phyloP scores from a whole-genome alignment of 2,888 invertebrate species.

The Ophion obscuratus region DNA sequence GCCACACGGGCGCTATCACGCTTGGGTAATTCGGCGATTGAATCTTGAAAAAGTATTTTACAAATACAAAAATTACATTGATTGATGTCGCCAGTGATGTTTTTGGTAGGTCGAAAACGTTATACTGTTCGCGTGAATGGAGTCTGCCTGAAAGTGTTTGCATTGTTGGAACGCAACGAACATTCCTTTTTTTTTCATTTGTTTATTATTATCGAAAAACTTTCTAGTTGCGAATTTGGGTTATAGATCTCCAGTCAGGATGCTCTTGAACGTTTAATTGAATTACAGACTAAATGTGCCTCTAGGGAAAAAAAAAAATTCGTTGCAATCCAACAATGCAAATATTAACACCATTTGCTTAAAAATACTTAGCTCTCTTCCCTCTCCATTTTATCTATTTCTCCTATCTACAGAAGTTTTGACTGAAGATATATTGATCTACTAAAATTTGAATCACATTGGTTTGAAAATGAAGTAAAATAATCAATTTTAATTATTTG shows the following conservation, averaged over 20 bases:
- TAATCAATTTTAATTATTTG: too few relatives aligned
- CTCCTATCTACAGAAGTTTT: too few relatives aligned
- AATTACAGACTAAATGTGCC: background rate
- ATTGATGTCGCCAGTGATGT: background rate
- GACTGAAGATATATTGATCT: too few relatives aligned
- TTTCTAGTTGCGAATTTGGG: background rate
- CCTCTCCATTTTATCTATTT: too few relatives aligned
- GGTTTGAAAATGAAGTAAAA: too few relatives aligned
- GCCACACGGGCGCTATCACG: slow-evolving; percentile 2
- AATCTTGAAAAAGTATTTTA: background rate
- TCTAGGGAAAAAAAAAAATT: background rate
- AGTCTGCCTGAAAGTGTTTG: background rate
- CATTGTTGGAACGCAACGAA: background rate
- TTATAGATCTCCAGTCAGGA: background rate
- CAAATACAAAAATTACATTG: background rate
- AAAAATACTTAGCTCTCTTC: too few relatives aligned
- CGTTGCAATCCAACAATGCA: background rate
- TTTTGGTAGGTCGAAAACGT: background rate
- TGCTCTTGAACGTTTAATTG: background rate
- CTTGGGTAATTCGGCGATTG: background rate
- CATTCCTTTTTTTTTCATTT: background rate
- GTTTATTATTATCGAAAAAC: background rate
- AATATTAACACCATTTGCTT: background rate
- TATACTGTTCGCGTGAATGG: background rate
- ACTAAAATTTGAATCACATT: too few relatives aligned